phyloP scores from a whole-genome alignment of 2,113 vertebrate species.

The Mormoops blainvillei region DNA sequence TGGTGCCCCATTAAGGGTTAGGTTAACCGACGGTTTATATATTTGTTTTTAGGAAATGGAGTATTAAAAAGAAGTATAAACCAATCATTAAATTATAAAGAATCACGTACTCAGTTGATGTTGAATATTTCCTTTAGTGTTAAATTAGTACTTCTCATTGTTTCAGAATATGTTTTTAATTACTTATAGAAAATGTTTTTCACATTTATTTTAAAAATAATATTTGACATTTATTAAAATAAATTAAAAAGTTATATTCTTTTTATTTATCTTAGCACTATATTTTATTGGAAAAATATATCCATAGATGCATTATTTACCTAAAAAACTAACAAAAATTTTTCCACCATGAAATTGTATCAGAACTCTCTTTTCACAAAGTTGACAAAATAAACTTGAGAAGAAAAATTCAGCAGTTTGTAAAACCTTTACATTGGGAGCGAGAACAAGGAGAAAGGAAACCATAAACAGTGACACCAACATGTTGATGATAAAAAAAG shows the following conservation, averaged over 20 bases:
- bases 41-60: background rate
- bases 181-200: background rate
- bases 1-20: background rate
- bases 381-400: background rate
- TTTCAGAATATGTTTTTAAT: background rate
- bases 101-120: background rate
- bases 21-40: background rate
- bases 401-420: background rate
- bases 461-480: background rate
- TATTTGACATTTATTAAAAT: background rate
- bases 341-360: background rate
- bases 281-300: conserved; percentile 3
- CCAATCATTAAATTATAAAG: background rate
- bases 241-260: background rate
- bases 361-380: background rate
- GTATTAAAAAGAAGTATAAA: background rate
- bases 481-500: background rate
- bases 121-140: background rate
- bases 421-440: background rate
- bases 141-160: background rate
- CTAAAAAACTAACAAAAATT: background rate
- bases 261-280: background rate
- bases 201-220: background rate
- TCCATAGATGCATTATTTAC: background rate
- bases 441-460: background rate